Percentiles rank a stretch among this genome's conserved stretches.
Conservation (phyloP, 2,797 vertebrate species). For the Harpagifer antarcticus region DNA sequence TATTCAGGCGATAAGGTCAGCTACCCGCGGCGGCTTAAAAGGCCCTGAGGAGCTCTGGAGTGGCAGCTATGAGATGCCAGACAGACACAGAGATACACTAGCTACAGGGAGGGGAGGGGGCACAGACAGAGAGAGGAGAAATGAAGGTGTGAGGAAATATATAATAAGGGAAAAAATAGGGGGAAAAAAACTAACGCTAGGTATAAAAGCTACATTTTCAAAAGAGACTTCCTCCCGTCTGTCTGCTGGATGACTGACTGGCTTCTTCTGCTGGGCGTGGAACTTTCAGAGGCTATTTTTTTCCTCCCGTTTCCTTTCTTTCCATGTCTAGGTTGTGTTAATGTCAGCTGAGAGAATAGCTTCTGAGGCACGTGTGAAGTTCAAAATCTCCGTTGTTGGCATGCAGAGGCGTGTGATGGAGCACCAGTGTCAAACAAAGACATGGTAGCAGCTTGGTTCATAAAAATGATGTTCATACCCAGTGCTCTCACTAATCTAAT, state of each 20-base stretch:
- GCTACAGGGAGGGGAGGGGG: slow-evolving; percentile 36
- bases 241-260: slow-evolving; percentile 44
- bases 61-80: slow-evolving; percentile 72
- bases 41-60: slow-evolving; percentile 77
- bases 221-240: slow-evolving; percentile 56
- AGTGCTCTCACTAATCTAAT: slow-evolving; percentile 18
- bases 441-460: slow-evolving; percentile 55
- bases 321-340: slow-evolving; percentile 71
- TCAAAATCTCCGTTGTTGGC: slow-evolving; percentile 68
- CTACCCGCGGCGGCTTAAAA: slow-evolving; percentile 81
- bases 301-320: slow-evolving; percentile 59
- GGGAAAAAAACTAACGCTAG: slow-evolving; percentile 16
- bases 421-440: slow-evolving; percentile 74
- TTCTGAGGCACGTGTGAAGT: slow-evolving; percentile 81
- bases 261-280: slow-evolving; percentile 50
- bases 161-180: slow-evolving; percentile 32
- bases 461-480: slow-evolving; percentile 57
- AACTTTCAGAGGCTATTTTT: slow-evolving; percentile 57
- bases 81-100: slow-evolving; percentile 37
- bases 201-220: slow-evolving; percentile 60
- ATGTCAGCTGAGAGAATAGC: slow-evolving; percentile 81
- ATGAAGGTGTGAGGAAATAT: slow-evolving; percentile 50
- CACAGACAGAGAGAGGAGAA: slow-evolving; percentile 38
- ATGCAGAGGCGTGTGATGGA: slow-evolving; percentile 54
- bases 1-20: slow-evolving; percentile 84